Evolutionary conservation across 1,140 invertebrate species (phyloP), one percentile per base, ranked within the genome.

Genomic region (Grapholita molesta): DNA sequence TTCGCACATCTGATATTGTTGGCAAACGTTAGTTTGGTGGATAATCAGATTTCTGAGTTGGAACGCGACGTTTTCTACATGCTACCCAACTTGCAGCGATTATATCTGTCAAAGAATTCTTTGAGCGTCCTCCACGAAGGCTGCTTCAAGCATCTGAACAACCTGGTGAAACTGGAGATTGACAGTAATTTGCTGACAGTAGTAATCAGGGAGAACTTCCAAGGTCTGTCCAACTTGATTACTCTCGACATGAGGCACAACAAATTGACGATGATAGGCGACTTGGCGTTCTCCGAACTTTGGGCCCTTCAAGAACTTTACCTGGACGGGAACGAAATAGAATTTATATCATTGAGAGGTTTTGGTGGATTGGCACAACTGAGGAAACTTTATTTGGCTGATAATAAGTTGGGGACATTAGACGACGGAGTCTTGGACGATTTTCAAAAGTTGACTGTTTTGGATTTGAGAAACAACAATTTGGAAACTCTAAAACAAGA

Each of bases 231-330:
- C 21, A 94, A 93, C 77, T 87, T 97, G 32, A 93, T 93, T 76
- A 92, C 93, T 21, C 91, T 97, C 5, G 94, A 96, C 76, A 88
- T 97, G 74, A 93, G 94, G 15, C 91, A 92, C 42, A 97, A 97
- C 84, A 92, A 93, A 77, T 93, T 97, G 57, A 94, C 94, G 48
- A 95, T 95, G 84, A 93, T 97, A 71, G 95, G 95, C 2, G 95
- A 96, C 53, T 92, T 94, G 55, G 94, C 94, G 3, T 97, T 97
- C 82, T 92, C 94, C 0, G 96, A 97, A 86, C 93, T 97, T 88
- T 94, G 81, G 94, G 94, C 85, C 78, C 86, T 97, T 1, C 92
- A 94, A 69, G 95, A 96, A 75, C 92, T 97, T 75, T 93, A 95
- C 71, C 88, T 97, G 73, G 95, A 95, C 78, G 93, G 93, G 57